Base-by-base conservation (phyloP, 2,888 invertebrate genomes). In the Cenopis cana region DNA sequence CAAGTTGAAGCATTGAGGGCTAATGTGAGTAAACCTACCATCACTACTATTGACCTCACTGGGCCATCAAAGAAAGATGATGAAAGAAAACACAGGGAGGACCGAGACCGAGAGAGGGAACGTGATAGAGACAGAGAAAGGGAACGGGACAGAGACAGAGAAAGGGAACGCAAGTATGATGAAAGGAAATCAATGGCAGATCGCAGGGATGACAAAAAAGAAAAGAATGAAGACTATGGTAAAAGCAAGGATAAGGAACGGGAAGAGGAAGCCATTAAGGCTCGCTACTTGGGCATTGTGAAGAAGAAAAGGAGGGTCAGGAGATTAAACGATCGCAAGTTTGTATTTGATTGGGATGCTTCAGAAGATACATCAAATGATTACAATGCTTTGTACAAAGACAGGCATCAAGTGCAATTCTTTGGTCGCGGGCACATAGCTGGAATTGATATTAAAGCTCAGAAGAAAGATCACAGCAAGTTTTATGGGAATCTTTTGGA, bases 331-430 rank as follows among this genome's bases (percentile, higher is more conserved):
- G 99, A 99, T 85, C 94, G 99, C 17, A 99, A 99, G 91, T 99
- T 99, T 94, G 99, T 99, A 0, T 99, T 99, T 89, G 99, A 99
- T 90, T 99, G 99, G 99, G 99, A 99, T 92, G 99, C 98, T 0
- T 97, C 98, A 0, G 99, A 99, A 89, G 99, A 99, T 83, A 99
- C 99, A 0, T 98, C 99, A 2, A 96, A 97, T 74, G 99, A 99
- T 93, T 99, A 99, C 84, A 99, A 99, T 89, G 96, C 96, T 73
- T 93, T 99, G 24, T 99, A 99, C 84, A 99, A 99, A 88, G 98
- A 99, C 79, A 95, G 97, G 61, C 99, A 99, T 91, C 98, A 99
- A 90, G 98, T 98, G 6, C 99, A 99, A 90, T 99, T 99, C 88
- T 99, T 97, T 93, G 99, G 99, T 0, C 95, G 99, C 73, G 99